Percentiles rank a stretch among this genome's conserved stretches.
These are phyloP conservation scores for Uloborus diversus DNA, from an alignment of 1,140 invertebrate genomes.

Conservation along the genomic window DNA sequence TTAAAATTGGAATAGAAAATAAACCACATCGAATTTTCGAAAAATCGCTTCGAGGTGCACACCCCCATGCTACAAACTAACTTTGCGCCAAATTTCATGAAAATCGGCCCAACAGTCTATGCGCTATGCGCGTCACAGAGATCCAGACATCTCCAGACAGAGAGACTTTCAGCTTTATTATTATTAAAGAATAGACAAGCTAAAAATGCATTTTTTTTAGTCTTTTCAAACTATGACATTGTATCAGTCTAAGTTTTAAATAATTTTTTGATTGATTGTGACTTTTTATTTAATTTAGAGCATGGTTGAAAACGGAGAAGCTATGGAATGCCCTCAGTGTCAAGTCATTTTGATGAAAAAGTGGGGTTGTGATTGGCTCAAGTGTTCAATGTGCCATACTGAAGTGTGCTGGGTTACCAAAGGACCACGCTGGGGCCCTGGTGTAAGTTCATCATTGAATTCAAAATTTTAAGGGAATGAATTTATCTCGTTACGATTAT, in stretches of 20 bases:
- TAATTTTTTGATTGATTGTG: not conserved
- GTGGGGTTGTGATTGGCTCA: slow-evolving; percentile 94
- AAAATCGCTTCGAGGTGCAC: no score
- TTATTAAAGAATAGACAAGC: no score
- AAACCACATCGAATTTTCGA: no score
- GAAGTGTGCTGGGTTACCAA: slow-evolving; percentile 95
- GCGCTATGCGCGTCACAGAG: no score
- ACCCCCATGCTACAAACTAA: no score
- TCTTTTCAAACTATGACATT: not conserved
- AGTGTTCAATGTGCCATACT: slow-evolving; percentile 91
- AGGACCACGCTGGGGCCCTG: slow-evolving; percentile 86
- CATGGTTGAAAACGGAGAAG: slow-evolving; percentile 85
- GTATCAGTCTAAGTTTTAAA: no score
- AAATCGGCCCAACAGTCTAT: no score
- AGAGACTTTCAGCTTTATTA: no score
- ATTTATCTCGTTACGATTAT: no score
- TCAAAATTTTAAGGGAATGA: not conserved
- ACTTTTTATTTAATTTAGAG: slow-evolving; percentile 68
- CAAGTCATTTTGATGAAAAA: slow-evolving; percentile 89
- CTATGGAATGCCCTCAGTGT: slow-evolving; percentile 85
- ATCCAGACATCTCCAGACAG: no score
- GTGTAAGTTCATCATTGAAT: slow-evolving; percentile 66
- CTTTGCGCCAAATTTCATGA: no score
- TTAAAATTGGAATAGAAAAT: no score
- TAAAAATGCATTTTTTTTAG: not conserved